These are phyloP conservation scores for Pachypsylla venusta DNA, from an alignment of 1,140 invertebrate genomes.

Conservation along the genomic window DNA sequence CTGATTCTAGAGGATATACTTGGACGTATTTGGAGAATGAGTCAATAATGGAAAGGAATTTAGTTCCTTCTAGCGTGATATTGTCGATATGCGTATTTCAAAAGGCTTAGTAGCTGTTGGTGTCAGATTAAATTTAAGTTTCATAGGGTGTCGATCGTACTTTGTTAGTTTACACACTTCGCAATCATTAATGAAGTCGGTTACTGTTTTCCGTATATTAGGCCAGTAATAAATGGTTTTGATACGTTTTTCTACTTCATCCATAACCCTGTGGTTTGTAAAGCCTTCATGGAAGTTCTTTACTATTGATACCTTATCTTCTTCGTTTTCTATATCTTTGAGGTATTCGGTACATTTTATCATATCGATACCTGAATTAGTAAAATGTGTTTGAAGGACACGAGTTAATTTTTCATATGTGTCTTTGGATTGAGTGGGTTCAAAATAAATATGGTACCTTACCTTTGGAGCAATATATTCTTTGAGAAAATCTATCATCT, in stretches of 20 bases:
- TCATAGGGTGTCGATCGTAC: neutral
- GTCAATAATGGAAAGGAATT: neutral
- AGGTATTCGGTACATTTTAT: no score
- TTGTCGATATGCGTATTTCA: neutral
- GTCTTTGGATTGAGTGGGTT: no score
- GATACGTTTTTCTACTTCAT: constrained; percentile 28
- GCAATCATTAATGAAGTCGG: neutral
- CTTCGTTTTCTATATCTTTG: no score
- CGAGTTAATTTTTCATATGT: no score
- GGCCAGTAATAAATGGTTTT: constrained; percentile 29
- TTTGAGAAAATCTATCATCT: no score
- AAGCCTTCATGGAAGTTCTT: no score
- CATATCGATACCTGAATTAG: no score
- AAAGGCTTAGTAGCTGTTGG: neutral
- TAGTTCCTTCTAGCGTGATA: neutral
- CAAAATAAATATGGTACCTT: no score
- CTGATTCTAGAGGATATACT: neutral
- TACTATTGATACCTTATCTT: no score
- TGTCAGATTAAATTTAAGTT: neutral
- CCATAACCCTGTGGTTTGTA: no score
- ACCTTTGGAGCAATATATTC: no score
- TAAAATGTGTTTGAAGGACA: no score
- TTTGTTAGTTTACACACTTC: neutral
- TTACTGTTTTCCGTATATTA: constrained; percentile 24
- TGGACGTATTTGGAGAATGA: constrained; percentile 1